Percentiles rank a stretch among this genome's conserved stretches.
These are phyloP conservation scores for Chrysodeixis includens DNA, from an alignment of 2,888 invertebrate genomes.

Conservation along the genomic window DNA sequence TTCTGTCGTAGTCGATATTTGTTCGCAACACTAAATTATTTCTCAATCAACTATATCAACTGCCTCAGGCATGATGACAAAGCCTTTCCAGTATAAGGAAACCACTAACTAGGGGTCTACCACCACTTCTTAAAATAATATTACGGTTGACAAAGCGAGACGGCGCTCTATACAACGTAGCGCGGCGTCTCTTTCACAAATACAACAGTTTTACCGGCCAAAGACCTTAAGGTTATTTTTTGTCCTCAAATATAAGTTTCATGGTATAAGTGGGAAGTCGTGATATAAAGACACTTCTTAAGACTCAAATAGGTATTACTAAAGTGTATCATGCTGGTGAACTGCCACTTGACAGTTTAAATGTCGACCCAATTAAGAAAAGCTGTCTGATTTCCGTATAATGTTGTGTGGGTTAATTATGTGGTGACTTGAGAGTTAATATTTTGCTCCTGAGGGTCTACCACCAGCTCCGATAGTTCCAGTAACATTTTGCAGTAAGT, in stretches of 20 bases:
- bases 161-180: no score
- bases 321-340: neutral
- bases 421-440: neutral
- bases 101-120: constrained; percentile 34
- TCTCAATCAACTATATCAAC: constrained; percentile 8
- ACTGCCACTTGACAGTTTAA: neutral
- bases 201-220: constrained; percentile 47
- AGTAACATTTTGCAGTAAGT: no score
- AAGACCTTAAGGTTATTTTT: constrained; percentile 66
- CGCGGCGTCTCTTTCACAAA: no score
- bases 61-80: constrained; percentile 19
- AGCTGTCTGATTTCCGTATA: neutral
- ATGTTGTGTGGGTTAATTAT: neutral
- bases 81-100: constrained; percentile 52
- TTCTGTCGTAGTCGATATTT: no score
- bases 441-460: neutral
- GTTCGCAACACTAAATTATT: neutral
- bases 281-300: constrained; percentile 49
- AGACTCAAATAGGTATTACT: constrained; percentile 12
- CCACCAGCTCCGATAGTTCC: no score
- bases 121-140: no score
- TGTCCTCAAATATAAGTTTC: constrained; percentile 49
- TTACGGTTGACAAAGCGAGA: no score
- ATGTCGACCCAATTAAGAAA: constrained; percentile 2
- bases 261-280: constrained; percentile 57